A percentile compares a stretch with the other conserved stretches of the same genome.
Evolutionary conservation across 2,888 invertebrate genomes (phyloP).

Genomic region (Cyclophora punctaria): DNA sequence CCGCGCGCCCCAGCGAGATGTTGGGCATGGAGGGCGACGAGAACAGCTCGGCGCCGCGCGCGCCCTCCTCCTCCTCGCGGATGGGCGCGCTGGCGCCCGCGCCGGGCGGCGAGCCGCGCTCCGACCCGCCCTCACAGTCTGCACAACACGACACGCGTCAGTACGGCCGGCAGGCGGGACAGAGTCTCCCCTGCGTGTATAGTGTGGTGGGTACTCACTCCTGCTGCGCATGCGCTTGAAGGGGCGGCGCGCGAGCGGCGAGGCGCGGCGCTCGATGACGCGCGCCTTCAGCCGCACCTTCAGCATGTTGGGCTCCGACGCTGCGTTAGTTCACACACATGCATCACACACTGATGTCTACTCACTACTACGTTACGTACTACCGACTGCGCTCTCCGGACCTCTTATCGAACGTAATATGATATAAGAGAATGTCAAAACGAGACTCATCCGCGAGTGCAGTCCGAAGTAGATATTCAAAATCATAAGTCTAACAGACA

Average conservation of each 20-base stretch:
- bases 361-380: too few relatives aligned
- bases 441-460: too few relatives aligned
- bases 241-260: constrained; percentile 90
- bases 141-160: not conserved
- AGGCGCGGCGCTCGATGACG: constrained; percentile 95
- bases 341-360: constrained; percentile 19
- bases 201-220: constrained; percentile 55
- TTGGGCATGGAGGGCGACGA: constrained; percentile 98
- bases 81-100: constrained; percentile 81
- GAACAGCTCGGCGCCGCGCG: constrained; percentile 85
- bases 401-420: too few relatives aligned
- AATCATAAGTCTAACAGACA: too few relatives aligned
- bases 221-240: constrained; percentile 83
- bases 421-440: too few relatives aligned
- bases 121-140: constrained; percentile 66
- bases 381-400: too few relatives aligned
- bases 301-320: constrained; percentile 97
- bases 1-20: constrained; percentile 91
- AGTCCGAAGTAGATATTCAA: too few relatives aligned
- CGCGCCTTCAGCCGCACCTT: constrained; percentile 95
- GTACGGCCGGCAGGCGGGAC: not conserved
- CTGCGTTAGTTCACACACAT: constrained; percentile 75
- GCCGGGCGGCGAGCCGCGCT: constrained; percentile 77
- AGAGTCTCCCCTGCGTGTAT: not conserved
- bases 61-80: constrained; percentile 86